phyloP scores from a whole-genome alignment of 2,888 invertebrate species.

The Ditula angustiorana region DNA sequence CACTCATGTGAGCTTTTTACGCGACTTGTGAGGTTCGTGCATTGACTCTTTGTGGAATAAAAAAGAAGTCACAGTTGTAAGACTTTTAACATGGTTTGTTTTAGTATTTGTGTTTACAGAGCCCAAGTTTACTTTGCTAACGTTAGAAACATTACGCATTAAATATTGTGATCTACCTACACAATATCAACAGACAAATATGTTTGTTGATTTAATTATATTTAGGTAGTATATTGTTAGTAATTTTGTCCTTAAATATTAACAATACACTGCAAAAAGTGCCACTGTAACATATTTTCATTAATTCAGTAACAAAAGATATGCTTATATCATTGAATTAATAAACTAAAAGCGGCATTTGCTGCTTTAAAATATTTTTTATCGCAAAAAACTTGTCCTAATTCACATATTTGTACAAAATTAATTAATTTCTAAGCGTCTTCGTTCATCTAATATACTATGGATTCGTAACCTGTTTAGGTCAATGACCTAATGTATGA shows the following conservation, averaged over 20 bases:
- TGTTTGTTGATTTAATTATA: no score
- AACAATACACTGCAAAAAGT: no score
- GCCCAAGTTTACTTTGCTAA: not conserved
- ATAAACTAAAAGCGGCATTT: no score
- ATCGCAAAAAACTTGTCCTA: constrained; percentile 1
- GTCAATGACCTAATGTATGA: constrained; percentile 31
- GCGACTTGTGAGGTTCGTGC: constrained; percentile 28
- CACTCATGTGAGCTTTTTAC: constrained; percentile 26
- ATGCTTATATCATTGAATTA: no score
- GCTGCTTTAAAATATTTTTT: not conserved
- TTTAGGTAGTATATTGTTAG: no score
- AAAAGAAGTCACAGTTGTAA: constrained; percentile 14
- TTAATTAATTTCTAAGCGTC: constrained; percentile 18
- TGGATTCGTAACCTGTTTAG: constrained; percentile 33
- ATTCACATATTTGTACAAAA: constrained; percentile 7
- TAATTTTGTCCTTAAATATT: no score
- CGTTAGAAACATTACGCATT: no score
- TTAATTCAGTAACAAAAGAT: no score
- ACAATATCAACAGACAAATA: no score
- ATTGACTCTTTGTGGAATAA: constrained; percentile 25
- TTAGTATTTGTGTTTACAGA: not conserved
- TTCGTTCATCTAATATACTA: not conserved
- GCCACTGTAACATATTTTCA: no score
- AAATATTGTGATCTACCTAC: no score
- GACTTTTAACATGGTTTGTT: constrained; percentile 21